Evolutionary conservation across 1,140 invertebrate genomes (phyloP).

Genomic region (Saccostrea echinata): DNA sequence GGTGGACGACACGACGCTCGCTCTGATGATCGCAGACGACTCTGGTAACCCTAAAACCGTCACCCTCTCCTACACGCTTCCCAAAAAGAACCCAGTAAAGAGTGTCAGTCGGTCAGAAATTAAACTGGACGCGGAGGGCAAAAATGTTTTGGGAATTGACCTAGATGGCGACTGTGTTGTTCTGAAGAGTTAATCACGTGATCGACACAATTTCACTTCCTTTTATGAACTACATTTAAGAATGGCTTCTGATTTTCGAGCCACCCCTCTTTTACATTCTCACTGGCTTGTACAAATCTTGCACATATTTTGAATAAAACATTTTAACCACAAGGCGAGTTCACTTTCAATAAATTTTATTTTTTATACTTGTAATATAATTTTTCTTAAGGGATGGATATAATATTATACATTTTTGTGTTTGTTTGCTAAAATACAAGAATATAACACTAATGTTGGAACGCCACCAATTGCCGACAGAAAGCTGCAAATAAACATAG

Average conservation of each 20-base stretch:
- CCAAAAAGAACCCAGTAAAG: conserved; percentile 56
- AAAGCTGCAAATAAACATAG: too few relatives aligned
- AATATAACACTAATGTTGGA: too few relatives aligned
- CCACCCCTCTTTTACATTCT: not conserved
- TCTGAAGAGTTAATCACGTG: conserved; percentile 41
- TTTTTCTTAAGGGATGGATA: too few relatives aligned
- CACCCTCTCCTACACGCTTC: conserved; percentile 21
- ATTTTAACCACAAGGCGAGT: not conserved
- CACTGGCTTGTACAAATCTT: not conserved
- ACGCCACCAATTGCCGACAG: too few relatives aligned
- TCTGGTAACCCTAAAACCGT: conserved; percentile 27
- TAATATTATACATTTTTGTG: too few relatives aligned
- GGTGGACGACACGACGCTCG: conserved; percentile 32
- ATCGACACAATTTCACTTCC: not conserved
- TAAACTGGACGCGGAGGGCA: conserved; percentile 45
- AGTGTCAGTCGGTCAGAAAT: conserved; percentile 48
- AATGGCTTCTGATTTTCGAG: not conserved
- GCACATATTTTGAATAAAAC: not conserved
- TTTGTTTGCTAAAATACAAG: too few relatives aligned
- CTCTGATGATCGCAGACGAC: conserved; percentile 32
- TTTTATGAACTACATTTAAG: not conserved
- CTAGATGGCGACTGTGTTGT: conserved; percentile 53
- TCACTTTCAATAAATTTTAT: too few relatives aligned
- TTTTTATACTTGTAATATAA: too few relatives aligned
- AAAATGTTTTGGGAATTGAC: conserved; percentile 55